Conservation (phyloP, 2,888 invertebrate genomes). For the Melitaea athalia region DNA sequence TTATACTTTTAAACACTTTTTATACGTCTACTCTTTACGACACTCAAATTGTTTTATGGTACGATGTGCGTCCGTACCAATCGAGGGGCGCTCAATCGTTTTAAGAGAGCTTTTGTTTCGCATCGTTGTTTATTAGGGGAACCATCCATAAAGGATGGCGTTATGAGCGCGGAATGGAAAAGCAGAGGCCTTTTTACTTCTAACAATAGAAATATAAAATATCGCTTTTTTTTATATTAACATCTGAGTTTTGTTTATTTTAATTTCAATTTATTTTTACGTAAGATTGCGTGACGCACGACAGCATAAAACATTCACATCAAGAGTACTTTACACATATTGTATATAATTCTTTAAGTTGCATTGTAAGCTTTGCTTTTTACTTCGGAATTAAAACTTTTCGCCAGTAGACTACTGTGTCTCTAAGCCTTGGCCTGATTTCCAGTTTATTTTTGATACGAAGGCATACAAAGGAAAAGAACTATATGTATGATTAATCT, state of each 20-base stretch:
- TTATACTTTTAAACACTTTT: neutral
- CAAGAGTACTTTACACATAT: neutral
- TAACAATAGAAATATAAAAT: constrained; percentile 8
- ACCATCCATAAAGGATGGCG: constrained; percentile 22
- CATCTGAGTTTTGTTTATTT: neutral
- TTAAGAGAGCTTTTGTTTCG: constrained; percentile 39
- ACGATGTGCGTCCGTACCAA: constrained; percentile 38
- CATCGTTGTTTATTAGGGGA: constrained; percentile 34
- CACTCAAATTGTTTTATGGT: constrained; percentile 28
- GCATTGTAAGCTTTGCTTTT: neutral
- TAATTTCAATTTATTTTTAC: no score
- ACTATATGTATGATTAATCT: no score
- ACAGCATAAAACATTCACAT: neutral
- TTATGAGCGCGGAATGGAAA: constrained; percentile 10
- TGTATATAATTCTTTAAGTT: neutral
- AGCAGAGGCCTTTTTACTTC: constrained; percentile 14
- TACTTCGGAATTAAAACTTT: neutral
- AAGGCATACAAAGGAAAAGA: neutral
- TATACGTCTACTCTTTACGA: neutral
- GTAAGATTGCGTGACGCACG: neutral
- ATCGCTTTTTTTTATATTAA: neutral
- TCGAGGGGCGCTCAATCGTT: constrained; percentile 37
- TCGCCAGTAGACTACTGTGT: neutral
- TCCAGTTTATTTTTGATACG: neutral
- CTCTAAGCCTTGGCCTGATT: constrained; percentile 3